Evolutionary conservation across 2,888 invertebrate species (phyloP).

Genomic region (Drosophila imparisetae): DNA sequence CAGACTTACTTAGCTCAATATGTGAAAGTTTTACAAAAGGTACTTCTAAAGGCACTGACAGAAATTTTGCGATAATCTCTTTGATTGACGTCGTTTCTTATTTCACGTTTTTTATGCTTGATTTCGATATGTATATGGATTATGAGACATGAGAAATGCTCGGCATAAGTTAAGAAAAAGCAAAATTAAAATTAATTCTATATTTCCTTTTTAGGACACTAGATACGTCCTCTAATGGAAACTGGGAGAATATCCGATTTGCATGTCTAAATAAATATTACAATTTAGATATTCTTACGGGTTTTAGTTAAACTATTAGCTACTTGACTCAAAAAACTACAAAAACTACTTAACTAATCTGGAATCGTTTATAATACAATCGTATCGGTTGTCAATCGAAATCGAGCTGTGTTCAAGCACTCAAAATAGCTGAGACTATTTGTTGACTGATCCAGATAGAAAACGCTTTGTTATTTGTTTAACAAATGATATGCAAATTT

Average conservation of each 20-base stretch:
- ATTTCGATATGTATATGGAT: not conserved
- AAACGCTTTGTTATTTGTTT: conserved; percentile 19
- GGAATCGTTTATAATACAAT: not conserved
- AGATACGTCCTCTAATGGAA: not conserved
- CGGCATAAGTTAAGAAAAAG: not conserved
- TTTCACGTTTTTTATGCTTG: not conserved
- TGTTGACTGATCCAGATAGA: conserved; percentile 4
- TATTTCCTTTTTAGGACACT: not conserved
- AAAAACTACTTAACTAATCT: not conserved
- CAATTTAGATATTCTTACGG: not conserved
- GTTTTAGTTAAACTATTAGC: not conserved
- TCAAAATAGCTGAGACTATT: not conserved
- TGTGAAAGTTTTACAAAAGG: conserved; percentile 16
- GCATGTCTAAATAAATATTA: not conserved
- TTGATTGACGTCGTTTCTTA: not conserved
- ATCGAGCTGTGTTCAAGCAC: conserved; percentile 1
- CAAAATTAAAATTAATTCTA: not conserved
- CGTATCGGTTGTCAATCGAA: not conserved
- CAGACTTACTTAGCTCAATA: conserved; percentile 30
- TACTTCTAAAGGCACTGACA: not conserved
- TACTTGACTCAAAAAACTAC: not conserved
- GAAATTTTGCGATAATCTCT: not conserved
- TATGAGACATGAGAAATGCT: not conserved
- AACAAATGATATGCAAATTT: conserved; percentile 51
- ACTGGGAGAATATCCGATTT: not conserved